Conservation (phyloP, 2,888 invertebrate species). For the Caenorhabditis macrosperma region DNA sequence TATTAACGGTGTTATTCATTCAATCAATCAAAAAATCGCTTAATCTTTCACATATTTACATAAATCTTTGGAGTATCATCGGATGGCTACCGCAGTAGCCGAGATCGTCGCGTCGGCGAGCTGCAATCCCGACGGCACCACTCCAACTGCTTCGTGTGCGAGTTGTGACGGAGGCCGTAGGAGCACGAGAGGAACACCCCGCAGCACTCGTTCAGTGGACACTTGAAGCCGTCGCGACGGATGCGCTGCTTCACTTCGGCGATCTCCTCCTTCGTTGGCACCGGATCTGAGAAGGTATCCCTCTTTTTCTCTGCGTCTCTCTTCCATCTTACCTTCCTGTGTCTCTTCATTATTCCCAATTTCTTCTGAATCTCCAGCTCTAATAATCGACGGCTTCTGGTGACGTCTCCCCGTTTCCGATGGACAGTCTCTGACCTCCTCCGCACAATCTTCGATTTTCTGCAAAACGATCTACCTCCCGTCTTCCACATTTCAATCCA, state of each 20-base stretch:
- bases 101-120: slow-evolving; percentile 3
- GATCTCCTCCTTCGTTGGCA: slow-evolving; percentile 65
- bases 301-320: neutral
- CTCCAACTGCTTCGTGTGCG: slow-evolving; percentile 68
- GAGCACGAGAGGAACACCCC: slow-evolving; percentile 56
- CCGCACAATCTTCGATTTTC: slow-evolving; percentile 59
- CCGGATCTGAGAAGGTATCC: slow-evolving; percentile 44
- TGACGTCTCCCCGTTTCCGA: neutral
- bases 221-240: slow-evolving; percentile 64
- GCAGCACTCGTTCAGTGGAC: slow-evolving; percentile 72
- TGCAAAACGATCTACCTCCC: too few relatives aligned
- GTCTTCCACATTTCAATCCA: neutral
- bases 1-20: too few relatives aligned
- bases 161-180: slow-evolving; percentile 74
- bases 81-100: slow-evolving; percentile 14
- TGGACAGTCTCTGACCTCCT: slow-evolving; percentile 48
- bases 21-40: too few relatives aligned
- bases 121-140: slow-evolving; percentile 75
- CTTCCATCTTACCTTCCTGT: neutral
- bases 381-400: slow-evolving; percentile 15
- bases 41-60: too few relatives aligned
- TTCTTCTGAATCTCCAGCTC: slow-evolving; percentile 24
- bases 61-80: neutral
- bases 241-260: slow-evolving; percentile 63
- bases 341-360: too few relatives aligned